Evolutionary conservation across 2,888 invertebrate species (phyloP), one percentile per base, ranked within the genome.

Genomic region (Xestia c-nigrum): DNA sequence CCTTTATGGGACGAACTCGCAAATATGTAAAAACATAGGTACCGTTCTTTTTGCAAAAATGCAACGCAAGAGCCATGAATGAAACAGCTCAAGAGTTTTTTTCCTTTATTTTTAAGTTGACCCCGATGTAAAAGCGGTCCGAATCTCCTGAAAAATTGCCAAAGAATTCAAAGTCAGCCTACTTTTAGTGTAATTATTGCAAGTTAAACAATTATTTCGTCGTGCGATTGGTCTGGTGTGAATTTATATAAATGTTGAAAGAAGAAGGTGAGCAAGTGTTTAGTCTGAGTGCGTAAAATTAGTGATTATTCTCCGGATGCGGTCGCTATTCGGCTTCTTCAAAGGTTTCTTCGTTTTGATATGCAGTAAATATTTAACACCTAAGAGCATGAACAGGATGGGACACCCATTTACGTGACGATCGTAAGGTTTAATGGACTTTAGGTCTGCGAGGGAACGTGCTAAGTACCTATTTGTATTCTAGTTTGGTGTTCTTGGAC

Each of bases 201-300:
- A 31, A 14, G 31, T n/a, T 19, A 43, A 50, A 50, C 24, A 59
- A 52, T 74, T 77, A 57, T 40, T 68, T 67, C n/a, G 55, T 46
- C 14, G 63, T 63, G 21, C 66, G 47, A 55, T n/a, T 43, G 21
- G 21, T 83, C 21, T 43, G 40, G 55, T 83, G 63, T 63, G 63
- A 67, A 79, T 50, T 63, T 55, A 67, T 78, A 63, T 82, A 66
- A 73, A 74, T 68, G 66, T 52, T 74, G 10, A 46, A 57, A n/a
- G n/a, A 21, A 31, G 85, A 78, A 64, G 50, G 84, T 78, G 50
- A 64, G 50, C 55, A 55, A 79, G 79, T 79, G 79, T 79, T 79
- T 79, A 83, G 78, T 83, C 79, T 80, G 79, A 67, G 50, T 43
- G 21, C 52, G 66, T 79, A 24, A 31, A 31, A 84, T 66, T 78